Base-by-base conservation (phyloP, 2,888 invertebrate species). In the Drosophila nr. fundita region DNA sequence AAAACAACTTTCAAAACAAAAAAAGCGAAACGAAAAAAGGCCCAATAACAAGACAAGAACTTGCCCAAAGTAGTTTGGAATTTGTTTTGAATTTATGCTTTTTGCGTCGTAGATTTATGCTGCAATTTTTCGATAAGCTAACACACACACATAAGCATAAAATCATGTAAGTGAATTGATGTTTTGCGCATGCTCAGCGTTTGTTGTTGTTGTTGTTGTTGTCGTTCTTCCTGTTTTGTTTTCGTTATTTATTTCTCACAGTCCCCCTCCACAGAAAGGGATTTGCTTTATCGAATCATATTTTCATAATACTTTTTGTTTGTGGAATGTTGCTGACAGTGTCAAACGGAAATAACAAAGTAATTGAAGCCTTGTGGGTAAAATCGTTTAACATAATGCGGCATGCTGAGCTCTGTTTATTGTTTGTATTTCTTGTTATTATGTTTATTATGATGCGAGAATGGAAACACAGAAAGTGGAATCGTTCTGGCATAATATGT, bases 361-460 rank as follows among this genome's bases (percentile, higher is more conserved):
- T 70, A 84, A 84, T 67, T 71, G 62, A 70, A 83, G 73, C 70
- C 50, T 66, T 74, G 82, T 83, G 87, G 83, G 84, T 83, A 86
- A 84, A 82, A 73, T 64, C 67, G 42, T 74, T 64, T 29, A 62
- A 62, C 38, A 32, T 27, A 62, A n/a, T 63, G 27, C 40, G 29
- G 49, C 59, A 63, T 30, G 34, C 27, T 40, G 18, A 38, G 15
- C 13, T 45, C 15, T 27, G 24, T 24, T 53, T 24, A 15, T 15
- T 24, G 15, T 45, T 61, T 29, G 13, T 50, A n/a, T 13, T 29
- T 54, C 2, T 53, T 40, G 38, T 24, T 57, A 4, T 21, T 40
- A 4, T 1, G 21, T 30, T 42, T 15, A 3, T 21, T 24, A 15
- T 45, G 30, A 54, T 15, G 7, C 18, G 8, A 32, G 32, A 6